phyloP scores from a whole-genome alignment of 2,113 vertebrate genomes.

The Trichomycterus rosablanca region DNA sequence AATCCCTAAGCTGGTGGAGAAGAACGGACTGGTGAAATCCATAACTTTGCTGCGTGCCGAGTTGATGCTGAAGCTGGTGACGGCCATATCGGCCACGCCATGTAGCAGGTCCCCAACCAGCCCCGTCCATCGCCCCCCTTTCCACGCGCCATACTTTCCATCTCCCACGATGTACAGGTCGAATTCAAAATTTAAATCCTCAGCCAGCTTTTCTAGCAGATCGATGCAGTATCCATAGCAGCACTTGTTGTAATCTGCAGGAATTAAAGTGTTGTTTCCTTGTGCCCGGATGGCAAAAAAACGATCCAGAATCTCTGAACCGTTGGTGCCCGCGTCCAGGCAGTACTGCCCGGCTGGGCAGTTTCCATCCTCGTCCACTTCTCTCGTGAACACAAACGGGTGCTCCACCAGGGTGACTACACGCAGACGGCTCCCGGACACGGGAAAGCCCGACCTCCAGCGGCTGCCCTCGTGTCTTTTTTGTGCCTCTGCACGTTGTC shows the following conservation, averaged over 20 bases:
- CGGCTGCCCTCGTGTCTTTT: conserved; percentile 34
- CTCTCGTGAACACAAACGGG: conserved; percentile 85
- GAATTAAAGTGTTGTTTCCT: conserved; percentile 63
- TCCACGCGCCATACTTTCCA: conserved; percentile 84
- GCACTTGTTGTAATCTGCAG: conserved; percentile 73
- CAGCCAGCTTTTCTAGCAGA: conserved; percentile 83
- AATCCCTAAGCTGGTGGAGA: conserved; percentile 96
- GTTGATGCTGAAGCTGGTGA: conserved; percentile 95
- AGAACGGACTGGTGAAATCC: conserved; percentile 96
- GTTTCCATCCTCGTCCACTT: conserved; percentile 78
- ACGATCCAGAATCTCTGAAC: conserved; percentile 64
- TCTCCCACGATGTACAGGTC: conserved; percentile 93
- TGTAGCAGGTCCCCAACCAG: conserved; percentile 88
- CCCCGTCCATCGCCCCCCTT: conserved; percentile 85
- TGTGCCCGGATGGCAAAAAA: conserved; percentile 67
- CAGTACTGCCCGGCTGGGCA: conserved; percentile 84
- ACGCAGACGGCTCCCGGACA: conserved; percentile 57
- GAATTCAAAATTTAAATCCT: conserved; percentile 85
- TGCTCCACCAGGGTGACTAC: conserved; percentile 89
- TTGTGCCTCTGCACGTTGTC: conserved; percentile 38
- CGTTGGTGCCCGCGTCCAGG: conserved; percentile 76
- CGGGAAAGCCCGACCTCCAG: conserved; percentile 51
- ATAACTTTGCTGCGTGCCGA: conserved; percentile 86
- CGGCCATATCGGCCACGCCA: conserved; percentile 86
- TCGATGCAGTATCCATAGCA: conserved; percentile 96